Percentiles rank a stretch among this genome's conserved stretches.
phyloP scores from a whole-genome alignment of 2,113 vertebrate species.

The Bos indicus region DNA sequence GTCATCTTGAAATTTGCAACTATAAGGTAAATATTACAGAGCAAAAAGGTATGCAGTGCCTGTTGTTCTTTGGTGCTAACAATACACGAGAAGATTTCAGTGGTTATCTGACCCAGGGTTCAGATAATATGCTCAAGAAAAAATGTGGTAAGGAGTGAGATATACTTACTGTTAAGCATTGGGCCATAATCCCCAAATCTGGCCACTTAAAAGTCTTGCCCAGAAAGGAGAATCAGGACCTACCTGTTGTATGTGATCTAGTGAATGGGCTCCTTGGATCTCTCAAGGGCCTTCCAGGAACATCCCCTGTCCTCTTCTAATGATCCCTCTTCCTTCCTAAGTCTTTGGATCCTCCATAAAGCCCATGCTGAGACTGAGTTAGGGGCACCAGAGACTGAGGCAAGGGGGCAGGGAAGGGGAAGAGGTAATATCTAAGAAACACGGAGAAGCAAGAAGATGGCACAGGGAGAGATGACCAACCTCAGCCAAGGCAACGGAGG shows the following conservation, averaged over 20 bases:
- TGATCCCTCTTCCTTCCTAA: neutral
- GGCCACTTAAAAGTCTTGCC: neutral
- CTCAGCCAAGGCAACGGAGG: neutral
- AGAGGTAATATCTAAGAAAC: neutral
- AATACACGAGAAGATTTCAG: neutral
- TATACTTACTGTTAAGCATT: neutral
- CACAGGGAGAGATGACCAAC: neutral
- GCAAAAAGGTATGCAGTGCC: neutral
- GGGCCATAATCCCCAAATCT: neutral
- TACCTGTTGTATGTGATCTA: neutral
- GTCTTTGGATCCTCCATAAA: neutral
- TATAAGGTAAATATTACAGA: neutral
- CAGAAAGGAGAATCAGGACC: neutral
- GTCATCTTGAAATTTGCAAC: neutral
- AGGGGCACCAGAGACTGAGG: neutral
- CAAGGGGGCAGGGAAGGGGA: rapidly evolving
- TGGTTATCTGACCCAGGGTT: neutral
- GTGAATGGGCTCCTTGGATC: no score
- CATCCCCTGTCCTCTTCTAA: neutral
- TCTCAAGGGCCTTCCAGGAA: neutral
- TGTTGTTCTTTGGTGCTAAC: neutral
- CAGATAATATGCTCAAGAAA: neutral
- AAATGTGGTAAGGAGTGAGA: neutral
- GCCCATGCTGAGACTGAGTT: neutral
- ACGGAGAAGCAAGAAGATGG: neutral